A percentile compares a stretch with the other conserved stretches of the same genome.
Conservation (phyloP, 2,113 vertebrate genomes). For the Pomatorhinus ruficollis region DNA sequence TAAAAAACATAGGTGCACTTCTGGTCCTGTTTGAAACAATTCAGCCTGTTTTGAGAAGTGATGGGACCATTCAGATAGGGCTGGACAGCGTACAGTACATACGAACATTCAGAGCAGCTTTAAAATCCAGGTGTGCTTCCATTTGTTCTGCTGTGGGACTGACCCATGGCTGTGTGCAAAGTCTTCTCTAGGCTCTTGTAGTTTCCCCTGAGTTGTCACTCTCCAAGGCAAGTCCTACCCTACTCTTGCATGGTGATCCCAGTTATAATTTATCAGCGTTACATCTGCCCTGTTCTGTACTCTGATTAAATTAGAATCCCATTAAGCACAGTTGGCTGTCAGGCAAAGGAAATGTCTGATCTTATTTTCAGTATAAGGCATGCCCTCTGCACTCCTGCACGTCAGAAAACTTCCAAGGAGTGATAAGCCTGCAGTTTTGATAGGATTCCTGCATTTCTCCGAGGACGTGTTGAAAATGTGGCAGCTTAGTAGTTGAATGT, state of each 20-base stretch:
- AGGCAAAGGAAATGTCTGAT: constrained; percentile 44
- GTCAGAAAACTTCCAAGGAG: background rate
- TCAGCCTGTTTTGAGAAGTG: background rate
- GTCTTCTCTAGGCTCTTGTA: background rate
- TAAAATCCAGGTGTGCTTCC: background rate
- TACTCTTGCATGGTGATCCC: background rate
- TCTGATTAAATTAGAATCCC: constrained; percentile 54
- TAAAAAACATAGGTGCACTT: background rate
- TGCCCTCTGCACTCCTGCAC: background rate
- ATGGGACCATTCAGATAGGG: background rate
- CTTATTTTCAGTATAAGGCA: constrained; percentile 16
- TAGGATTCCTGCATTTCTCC: constrained; percentile 4
- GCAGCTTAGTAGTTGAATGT: background rate
- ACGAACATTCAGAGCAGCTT: background rate
- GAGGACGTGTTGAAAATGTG: background rate
- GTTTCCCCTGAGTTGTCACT: background rate
- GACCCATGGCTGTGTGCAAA: background rate
- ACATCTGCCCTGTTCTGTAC: constrained; percentile 13
- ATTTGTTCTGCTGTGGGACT: background rate
- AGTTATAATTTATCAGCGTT: constrained; percentile 20
- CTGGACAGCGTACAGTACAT: background rate
- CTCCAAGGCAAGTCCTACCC: background rate
- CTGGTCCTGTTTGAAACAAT: background rate
- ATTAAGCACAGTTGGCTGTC: constrained; percentile 33
- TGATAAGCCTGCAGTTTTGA: constrained; percentile 13